These are phyloP conservation scores for Tapera naevia DNA, from an alignment of 2,797 vertebrate genomes.

Conservation along the genomic window DNA sequence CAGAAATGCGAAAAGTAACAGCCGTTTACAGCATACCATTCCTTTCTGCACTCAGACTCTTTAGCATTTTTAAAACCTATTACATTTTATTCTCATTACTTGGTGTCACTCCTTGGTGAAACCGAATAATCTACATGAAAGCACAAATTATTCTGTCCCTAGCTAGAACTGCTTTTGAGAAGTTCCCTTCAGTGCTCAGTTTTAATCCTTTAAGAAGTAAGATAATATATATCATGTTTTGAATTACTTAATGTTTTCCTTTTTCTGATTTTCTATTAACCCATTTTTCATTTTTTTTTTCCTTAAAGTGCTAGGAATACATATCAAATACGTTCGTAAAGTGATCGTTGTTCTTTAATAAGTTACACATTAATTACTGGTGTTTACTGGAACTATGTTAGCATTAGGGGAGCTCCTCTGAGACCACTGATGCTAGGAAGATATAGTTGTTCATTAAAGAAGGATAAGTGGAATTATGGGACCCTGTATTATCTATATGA, in stretches of 20 bases:
- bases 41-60: background rate
- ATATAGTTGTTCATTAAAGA: constrained; percentile 23
- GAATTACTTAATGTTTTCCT: constrained; percentile 1
- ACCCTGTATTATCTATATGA: background rate
- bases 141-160: background rate
- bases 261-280: constrained; percentile 32
- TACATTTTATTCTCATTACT: background rate
- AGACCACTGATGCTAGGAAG: constrained; percentile 25
- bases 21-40: background rate
- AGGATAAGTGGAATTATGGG: background rate
- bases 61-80: background rate
- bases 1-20: background rate
- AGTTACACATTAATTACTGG: constrained; percentile 51
- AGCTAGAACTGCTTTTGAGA: background rate
- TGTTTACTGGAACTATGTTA: constrained; percentile 11
- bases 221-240: background rate
- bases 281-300: constrained; percentile 9
- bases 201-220: background rate
- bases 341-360: constrained; percentile 47
- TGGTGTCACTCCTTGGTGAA: background rate
- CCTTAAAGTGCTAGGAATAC: constrained; percentile 23
- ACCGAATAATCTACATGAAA: background rate
- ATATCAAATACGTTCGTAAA: background rate
- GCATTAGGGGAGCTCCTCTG: constrained; percentile 32
- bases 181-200: background rate